Conservation (phyloP, 2,113 vertebrate species). For the Tetraodon nigroviridis region DNA sequence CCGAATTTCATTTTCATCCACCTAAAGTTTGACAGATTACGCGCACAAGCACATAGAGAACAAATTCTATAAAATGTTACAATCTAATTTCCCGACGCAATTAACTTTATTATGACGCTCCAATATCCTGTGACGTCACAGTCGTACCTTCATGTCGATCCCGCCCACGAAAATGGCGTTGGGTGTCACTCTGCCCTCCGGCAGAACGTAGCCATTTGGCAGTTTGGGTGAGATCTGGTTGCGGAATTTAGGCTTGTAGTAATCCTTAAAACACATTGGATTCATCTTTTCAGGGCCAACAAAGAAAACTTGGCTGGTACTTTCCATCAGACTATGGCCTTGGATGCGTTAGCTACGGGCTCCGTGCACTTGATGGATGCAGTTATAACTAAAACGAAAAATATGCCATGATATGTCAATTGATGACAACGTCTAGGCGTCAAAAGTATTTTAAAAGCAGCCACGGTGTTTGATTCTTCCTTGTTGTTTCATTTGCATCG, state of each 20-base stretch:
- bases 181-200: constrained; percentile 91
- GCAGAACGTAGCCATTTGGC: constrained; percentile 88
- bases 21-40: constrained; percentile 67
- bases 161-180: constrained; percentile 94
- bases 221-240: constrained; percentile 63
- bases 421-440: background rate
- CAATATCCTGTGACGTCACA: too few species aligned
- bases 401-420: background rate
- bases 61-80: background rate
- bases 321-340: background rate
- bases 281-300: background rate
- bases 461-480: too few species aligned
- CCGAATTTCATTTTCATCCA: constrained; percentile 85
- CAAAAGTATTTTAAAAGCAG: background rate
- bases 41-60: background rate
- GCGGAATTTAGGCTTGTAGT: constrained; percentile 33
- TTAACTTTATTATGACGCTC: background rate
- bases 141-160: constrained; percentile 86
- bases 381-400: background rate
- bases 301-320: too few species aligned
- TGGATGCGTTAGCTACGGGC: too few species aligned
- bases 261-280: constrained; percentile 36
- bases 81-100: background rate
- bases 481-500: too few species aligned
- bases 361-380: background rate